Conservation (phyloP, 2,797 vertebrate species). For the Bradypodion ventrale region DNA sequence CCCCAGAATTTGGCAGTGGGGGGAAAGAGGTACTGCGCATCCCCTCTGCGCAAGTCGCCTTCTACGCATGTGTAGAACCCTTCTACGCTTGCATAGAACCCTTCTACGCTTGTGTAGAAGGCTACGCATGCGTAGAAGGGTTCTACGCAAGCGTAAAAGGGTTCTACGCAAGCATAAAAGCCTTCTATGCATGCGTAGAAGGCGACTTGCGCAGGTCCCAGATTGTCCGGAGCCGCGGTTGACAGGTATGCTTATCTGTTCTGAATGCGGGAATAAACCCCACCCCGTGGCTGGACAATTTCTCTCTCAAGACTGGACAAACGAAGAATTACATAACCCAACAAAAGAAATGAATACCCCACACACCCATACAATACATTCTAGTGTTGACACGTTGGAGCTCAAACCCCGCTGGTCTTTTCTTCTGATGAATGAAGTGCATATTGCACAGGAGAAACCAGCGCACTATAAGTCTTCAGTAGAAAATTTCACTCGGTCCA, state of each 20-base stretch:
- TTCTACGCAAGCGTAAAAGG: no score
- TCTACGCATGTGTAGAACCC: no score
- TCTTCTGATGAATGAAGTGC: slow-evolving; percentile 20
- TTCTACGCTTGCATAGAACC: no score
- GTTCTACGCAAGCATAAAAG: no score
- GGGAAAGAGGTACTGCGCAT: no score
- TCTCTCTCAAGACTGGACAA: slow-evolving; percentile 45
- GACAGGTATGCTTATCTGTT: slow-evolving; percentile 70
- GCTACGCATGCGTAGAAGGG: no score
- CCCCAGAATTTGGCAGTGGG: no score
- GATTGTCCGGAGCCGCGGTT: no score
- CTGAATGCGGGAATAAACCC: slow-evolving; percentile 42
- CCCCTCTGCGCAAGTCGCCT: no score
- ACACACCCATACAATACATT: slow-evolving; percentile 42
- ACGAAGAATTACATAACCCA: slow-evolving; percentile 24
- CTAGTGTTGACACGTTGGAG: slow-evolving; percentile 49
- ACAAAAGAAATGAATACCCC: slow-evolving; percentile 7
- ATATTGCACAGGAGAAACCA: slow-evolving; percentile 43
- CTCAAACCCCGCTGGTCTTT: slow-evolving; percentile 18
- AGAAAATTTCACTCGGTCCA: not conserved
- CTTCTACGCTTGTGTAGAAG: no score
- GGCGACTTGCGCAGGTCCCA: no score
- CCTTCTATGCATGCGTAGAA: no score
- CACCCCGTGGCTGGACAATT: slow-evolving; percentile 45
- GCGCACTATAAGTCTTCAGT: slow-evolving; percentile 42